phyloP scores from a whole-genome alignment of 2,888 invertebrate species.

The Netelia melanura region DNA sequence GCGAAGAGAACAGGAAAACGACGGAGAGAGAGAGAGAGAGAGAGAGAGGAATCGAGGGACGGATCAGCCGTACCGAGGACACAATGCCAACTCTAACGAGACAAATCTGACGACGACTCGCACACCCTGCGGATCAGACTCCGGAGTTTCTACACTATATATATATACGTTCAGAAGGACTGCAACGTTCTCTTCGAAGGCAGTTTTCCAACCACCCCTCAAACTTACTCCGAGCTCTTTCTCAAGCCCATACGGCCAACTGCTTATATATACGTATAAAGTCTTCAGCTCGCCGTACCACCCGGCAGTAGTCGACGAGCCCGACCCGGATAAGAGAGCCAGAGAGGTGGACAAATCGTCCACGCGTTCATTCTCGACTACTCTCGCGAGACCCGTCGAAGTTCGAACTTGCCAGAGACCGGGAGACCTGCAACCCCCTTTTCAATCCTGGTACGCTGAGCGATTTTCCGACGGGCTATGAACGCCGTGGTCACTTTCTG shows the following conservation, averaged over 20 bases:
- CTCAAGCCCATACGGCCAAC: conserved; percentile 36
- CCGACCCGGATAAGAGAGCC: conserved; percentile 51
- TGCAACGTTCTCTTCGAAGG: conserved; percentile 64
- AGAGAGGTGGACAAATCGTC: conserved; percentile 54
- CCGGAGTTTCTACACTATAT: conserved; percentile 19
- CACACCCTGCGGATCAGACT: conserved; percentile 67
- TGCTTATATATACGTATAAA: conserved; percentile 34
- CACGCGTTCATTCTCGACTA: conserved; percentile 45
- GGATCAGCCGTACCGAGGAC: conserved; percentile 79
- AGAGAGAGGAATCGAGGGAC: conserved; percentile 67
- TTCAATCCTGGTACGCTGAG: conserved; percentile 21
- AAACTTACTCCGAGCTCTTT: conserved; percentile 67
- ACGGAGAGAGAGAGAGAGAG: conserved; percentile 10
- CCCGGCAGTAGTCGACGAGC: conserved; percentile 19
- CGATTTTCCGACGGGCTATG: conserved; percentile 37
- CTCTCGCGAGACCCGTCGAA: conserved; percentile 42
- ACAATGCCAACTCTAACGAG: conserved; percentile 84
- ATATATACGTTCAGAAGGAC: conserved; percentile 30
- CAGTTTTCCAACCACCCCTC: conserved; percentile 59
- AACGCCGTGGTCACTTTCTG: conserved; percentile 21
- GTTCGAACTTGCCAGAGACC: conserved; percentile 52
- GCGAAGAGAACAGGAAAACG: conserved; percentile 31
- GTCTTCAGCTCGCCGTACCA: neutral
- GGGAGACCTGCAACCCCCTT: conserved; percentile 31
- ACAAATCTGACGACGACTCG: conserved; percentile 83